Conservation (phyloP, 2,797 vertebrate species). For the Hoplostethus mediterraneus region DNA sequence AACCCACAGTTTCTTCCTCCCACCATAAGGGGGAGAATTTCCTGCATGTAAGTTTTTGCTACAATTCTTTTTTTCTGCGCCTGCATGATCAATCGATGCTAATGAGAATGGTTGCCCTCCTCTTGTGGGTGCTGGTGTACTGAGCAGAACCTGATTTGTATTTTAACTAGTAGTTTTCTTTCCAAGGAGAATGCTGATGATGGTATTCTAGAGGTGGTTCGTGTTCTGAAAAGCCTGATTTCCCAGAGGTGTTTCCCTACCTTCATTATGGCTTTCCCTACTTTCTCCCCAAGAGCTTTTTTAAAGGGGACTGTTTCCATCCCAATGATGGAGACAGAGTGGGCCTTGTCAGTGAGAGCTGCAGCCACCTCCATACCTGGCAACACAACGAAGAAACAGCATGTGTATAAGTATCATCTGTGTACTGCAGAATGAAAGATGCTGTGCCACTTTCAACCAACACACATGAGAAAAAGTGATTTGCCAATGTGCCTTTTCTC, state of each 20-base stretch:
- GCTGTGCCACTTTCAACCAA: background rate
- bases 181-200: conserved; percentile 31
- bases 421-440: background rate
- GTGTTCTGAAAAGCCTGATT: conserved; percentile 40
- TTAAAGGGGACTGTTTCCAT: conserved; percentile 94
- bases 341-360: conserved; percentile 94
- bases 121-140: conserved; percentile 17
- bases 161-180: conserved; percentile 31
- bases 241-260: conserved; percentile 72
- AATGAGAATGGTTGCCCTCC: conserved; percentile 26
- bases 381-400: conserved; percentile 18
- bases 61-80: conserved; percentile 1
- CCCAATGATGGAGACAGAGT: conserved; percentile 96
- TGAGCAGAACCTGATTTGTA: conserved; percentile 42
- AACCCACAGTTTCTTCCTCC: background rate
- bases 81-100: conserved; percentile 16
- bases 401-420: background rate
- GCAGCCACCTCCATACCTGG: conserved; percentile 98
- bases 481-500: conserved; percentile 57
- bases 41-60: background rate
- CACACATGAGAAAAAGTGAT: background rate
- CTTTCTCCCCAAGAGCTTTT: conserved; percentile 93
- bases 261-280: conserved; percentile 96
- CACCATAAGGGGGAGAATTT: background rate
- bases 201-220: conserved; percentile 10